Evolutionary conservation across 2,797 vertebrate genomes (phyloP).

Genomic region (Xenops minutus): DNA sequence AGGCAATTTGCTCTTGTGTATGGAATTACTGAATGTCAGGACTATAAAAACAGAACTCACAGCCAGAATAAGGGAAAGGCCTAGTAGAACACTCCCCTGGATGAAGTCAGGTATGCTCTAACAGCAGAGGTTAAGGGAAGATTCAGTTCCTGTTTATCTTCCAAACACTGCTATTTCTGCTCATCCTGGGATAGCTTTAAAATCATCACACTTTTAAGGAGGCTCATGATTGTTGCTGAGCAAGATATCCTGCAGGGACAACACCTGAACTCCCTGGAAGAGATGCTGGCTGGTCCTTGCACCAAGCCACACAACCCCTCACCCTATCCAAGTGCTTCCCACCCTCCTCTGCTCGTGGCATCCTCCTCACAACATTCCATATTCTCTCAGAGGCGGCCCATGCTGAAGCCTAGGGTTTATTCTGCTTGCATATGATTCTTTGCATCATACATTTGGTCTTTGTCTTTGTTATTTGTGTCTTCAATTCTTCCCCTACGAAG

Average conservation of each 20-base stretch:
- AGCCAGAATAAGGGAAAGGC: not conserved
- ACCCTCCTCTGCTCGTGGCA: not conserved
- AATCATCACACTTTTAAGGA: not conserved
- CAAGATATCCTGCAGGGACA: not conserved
- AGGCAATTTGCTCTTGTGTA: not conserved
- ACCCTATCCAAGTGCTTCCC: not conserved
- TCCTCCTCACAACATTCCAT: not conserved
- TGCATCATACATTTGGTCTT: not conserved
- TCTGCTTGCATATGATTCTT: not conserved
- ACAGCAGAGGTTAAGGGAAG: not conserved
- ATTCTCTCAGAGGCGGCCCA: not conserved
- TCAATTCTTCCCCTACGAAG: not conserved
- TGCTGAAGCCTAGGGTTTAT: not conserved
- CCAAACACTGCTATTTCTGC: not conserved
- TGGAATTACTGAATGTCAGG: not conserved
- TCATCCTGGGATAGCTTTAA: not conserved
- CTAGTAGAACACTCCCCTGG: not conserved
- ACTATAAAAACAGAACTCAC: not conserved
- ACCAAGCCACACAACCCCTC: not conserved
- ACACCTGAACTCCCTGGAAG: not conserved
- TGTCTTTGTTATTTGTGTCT: constrained; percentile 40
- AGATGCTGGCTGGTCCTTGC: not conserved
- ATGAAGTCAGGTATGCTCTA: not conserved
- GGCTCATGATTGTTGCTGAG: not conserved
- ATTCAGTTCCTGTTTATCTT: not conserved